Conservation (phyloP, 2,888 invertebrate genomes). For the Formica aserva region DNA sequence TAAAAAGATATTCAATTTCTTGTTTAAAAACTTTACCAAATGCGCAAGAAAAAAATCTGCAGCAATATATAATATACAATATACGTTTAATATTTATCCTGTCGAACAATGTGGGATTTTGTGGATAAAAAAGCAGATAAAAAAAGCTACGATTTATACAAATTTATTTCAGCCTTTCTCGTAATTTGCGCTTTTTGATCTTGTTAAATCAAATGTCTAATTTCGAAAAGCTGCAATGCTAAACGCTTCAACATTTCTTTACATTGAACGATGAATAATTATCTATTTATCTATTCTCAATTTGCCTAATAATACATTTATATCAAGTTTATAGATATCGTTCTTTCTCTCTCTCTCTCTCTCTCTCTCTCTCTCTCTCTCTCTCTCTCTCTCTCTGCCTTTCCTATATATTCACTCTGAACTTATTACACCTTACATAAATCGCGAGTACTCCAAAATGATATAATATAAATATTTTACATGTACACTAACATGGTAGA, state of each 20-base stretch:
- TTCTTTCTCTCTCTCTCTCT: neutral
- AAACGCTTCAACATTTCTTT: conserved; percentile 43
- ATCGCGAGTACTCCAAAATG: neutral
- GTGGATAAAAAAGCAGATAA: conserved; percentile 73
- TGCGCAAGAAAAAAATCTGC: neutral
- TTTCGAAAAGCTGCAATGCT: conserved; percentile 35
- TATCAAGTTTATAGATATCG: conserved; percentile 1
- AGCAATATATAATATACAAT: conserved; percentile 74
- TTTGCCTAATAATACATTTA: conserved; percentile 37
- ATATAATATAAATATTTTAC: conserved; percentile 34
- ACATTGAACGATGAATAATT: conserved; percentile 28
- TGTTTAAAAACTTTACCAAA: neutral
- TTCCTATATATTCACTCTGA: neutral
- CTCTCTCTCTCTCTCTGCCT: neutral
- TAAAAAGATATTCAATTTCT: neutral
- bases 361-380: neutral
- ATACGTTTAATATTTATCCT: conserved; percentile 46
- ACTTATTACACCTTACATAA: conserved; percentile 25
- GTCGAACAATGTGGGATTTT: conserved; percentile 78
- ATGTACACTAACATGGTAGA: conserved; percentile 20
- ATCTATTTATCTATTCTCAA: conserved; percentile 27
- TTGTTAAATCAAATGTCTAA: conserved; percentile 32
- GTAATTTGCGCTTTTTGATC: conserved; percentile 26
- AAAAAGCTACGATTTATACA: conserved; percentile 54
- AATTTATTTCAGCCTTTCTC: conserved; percentile 64